Evolutionary conservation across 2,113 vertebrate species (phyloP), one percentile per base, ranked within the genome.

Genomic region (Microcebus ravelobensis): DNA sequence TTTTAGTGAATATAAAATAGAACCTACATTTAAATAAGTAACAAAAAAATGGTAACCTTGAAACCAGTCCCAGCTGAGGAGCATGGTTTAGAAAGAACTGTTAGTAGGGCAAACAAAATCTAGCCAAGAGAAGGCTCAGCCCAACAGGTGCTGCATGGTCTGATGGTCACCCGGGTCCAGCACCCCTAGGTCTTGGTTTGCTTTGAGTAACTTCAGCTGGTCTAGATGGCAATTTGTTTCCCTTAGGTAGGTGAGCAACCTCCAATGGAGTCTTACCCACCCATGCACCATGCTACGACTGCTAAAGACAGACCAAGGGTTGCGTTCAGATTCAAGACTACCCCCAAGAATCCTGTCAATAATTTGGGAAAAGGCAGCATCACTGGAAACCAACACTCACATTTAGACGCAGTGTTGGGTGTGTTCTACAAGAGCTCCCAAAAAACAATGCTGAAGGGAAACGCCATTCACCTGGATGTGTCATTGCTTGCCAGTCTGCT

Each of bases 211-310:
- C 21, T 31, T 74, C 25, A 55, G 74, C 55, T 9, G 34, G 67
- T n/a, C 48, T 0, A 29, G 7, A 25, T 0, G 18, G 12, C 48
- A 29, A 29, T 3, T 25, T 39, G 74, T 6, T 11, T 1, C 15
- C 48, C 11, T 67, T 8, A n/a, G 8, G 3, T 27, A 59, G 27
- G 36, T 48, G 55, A 83, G 31, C 29, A 3, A 8, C 11, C 15
- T 48, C 21, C 87, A 11, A 3, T 4, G 6, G 14, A 50, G 31
- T 29, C 68, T 23, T 4, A 3, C 2, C 59, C 15, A 63, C 1
- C 42, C 7, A n/a, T 0, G 1, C 21, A 4, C 27, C 29, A 0
- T 2, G 61, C 65, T 10, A 3, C 21, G 8, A 77, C 52, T 20
- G 4, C 12, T 23, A 45, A 70, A 84, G 52, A 31, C 0, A 36